Base-by-base conservation (phyloP, 2,888 invertebrate genomes). In the Oegoconia quadripuncta region DNA sequence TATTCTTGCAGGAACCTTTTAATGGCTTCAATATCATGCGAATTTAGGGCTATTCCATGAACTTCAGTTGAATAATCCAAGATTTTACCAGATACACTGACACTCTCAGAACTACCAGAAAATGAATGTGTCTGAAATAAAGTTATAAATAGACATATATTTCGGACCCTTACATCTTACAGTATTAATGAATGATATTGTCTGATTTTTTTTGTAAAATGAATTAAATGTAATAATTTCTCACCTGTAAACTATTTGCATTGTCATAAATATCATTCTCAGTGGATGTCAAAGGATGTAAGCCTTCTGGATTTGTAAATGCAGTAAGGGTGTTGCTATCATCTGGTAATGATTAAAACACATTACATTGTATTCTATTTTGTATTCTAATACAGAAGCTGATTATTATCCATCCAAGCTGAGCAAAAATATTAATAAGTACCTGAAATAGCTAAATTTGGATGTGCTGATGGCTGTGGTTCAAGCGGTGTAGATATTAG, bases 1-100 rank as follows among this genome's bases (percentile, higher is more conserved):
- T 97, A 98, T 64, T 98, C 97, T 59, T 93, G 93, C 27, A 98
- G 89, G 64, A 98, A 93, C 50, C 91, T 90, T 57, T 94, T 92
- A 27, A 98, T 88, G 59, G 94, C 91, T 59, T 97, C 97, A 34
- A 97, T 89, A 81, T 98, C 98, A 63, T 91, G 92, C 0, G 91
- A 81, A 29, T 94, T 93, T 26, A 98, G 86, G 62, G 93, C 93
- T 44, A 90, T 83, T 30, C 96, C 96, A 72, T 94, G 93, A n/a
- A 89, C 80, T 62, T 89, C 88, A 20, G 74, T 66, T 2, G 86
- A 77, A 17, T 70, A 81, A 62, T 90, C 90, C 9, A 77, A 46
- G 1, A 55, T 56, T 60, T 65, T 80, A 37, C 87, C 89, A 17
- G 86, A 74, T 14, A 91, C 90, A 41, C 86, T 88, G 37, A 91